Evolutionary conservation across 2,797 vertebrate genomes (phyloP), one percentile per base, ranked within the genome.

Genomic region (Molossus molossus): DNA sequence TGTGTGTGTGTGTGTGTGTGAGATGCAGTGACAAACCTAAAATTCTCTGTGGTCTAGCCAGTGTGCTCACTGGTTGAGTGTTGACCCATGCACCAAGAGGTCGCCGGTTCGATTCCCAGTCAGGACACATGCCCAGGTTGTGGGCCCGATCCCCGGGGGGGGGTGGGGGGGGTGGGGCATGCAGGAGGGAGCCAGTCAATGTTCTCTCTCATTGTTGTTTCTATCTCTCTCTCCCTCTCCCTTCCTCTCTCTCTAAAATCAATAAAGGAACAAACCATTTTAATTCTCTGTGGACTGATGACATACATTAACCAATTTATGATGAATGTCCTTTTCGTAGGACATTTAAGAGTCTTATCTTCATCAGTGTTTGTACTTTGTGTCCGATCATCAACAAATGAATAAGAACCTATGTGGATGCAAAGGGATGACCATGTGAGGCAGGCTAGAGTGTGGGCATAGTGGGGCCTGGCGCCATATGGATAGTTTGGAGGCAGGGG

Each of bases 361-460:
- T 94, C 65, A 67, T 40, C 33, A 5, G 2, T 57, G 21, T 69
- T 72, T 81, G 14, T 21, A 53, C 3, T 72, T 92, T 57, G 11
- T 72, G 25, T 33, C 45, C 77, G 40, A 50, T 53, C 20, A 88
- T 45, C 13, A 88, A 76, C 37, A 48, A 65, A 92, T 90, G 37
- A 76, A 27, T 82, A 67, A 72, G 9, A 73, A 85, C 1, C 2
- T 14, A 6, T 67, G 29, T 5, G 23, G 33, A 65, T 21, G 17
- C 48, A 45, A 90, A 93, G 0, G 17, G 76, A 90, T 73, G 6
- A 12, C 12, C 2, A 6, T 3, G 5, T 67, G 80, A 45, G 13
- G n/a, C 33, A 82, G 4, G 21, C 10, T 23, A 12, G 25, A 86
- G 13, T 50, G 13, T 4, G 2, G 7, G 11, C 29, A 93, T 81